A percentile compares a stretch with the other conserved stretches of the same genome.
phyloP scores from a whole-genome alignment of 2,888 invertebrate genomes.

The Mantis religiosa region DNA sequence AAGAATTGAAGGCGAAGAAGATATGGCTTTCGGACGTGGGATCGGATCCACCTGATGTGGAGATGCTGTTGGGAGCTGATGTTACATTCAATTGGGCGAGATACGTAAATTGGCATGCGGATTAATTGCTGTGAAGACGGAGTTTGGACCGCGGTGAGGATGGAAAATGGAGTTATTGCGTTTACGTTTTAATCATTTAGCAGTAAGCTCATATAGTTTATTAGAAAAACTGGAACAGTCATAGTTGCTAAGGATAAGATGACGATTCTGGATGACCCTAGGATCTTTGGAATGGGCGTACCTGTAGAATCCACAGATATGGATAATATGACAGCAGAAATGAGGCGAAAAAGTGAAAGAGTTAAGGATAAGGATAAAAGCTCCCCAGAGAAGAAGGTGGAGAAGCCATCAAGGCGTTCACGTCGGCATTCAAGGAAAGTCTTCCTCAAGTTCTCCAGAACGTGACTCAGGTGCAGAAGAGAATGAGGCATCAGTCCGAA shows the following conservation, averaged over 20 bases:
- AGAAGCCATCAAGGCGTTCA: constrained; percentile 36
- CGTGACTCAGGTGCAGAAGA: constrained; percentile 49
- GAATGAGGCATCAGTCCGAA: constrained; percentile 31
- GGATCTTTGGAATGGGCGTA: background rate
- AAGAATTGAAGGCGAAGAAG: too few species aligned
- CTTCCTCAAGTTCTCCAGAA: constrained; percentile 51
- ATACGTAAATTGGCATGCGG: too few species aligned
- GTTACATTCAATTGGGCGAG: too few species aligned
- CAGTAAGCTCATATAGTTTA: background rate
- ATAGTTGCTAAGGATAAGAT: background rate
- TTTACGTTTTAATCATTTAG: background rate
- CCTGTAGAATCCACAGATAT: background rate
- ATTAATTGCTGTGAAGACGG: too few species aligned
- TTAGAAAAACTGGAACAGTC: background rate
- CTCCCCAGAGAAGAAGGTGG: constrained; percentile 58
- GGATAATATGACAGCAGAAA: background rate
- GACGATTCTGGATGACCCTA: background rate
- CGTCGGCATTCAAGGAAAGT: constrained; percentile 49
- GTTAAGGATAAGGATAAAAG: constrained; percentile 65
- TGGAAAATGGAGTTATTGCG: background rate
- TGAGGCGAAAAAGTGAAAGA: constrained; percentile 56
- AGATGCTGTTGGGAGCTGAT: too few species aligned
- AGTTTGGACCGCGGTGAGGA: too few species aligned
- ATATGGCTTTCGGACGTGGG: too few species aligned
- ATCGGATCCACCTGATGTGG: too few species aligned